Conservation (phyloP, 2,113 vertebrate species). For the Semnornis frantzii region DNA sequence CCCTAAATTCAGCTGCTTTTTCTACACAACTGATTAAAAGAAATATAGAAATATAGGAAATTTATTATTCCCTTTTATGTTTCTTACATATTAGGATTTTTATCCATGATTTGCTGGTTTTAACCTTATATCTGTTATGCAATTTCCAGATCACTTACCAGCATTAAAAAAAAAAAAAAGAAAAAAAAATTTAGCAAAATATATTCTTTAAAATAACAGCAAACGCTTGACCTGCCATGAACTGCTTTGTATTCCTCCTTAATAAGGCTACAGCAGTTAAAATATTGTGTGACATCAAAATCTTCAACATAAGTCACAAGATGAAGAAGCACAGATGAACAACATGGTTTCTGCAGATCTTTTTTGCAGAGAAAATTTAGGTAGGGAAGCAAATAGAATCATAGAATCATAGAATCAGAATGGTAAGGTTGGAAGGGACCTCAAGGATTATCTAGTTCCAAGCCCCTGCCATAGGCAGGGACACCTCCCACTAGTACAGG, state of each 20-base stretch:
- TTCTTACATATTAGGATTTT: background rate
- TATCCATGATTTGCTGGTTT: background rate
- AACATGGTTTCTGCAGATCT: background rate
- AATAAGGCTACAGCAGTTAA: background rate
- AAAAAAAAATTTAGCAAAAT: background rate
- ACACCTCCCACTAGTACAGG: no score
- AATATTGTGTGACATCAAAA: background rate
- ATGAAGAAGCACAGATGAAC: background rate
- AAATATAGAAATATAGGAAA: background rate
- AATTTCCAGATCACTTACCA: background rate
- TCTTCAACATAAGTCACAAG: background rate
- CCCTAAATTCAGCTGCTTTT: constrained; percentile 48
- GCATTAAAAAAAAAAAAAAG: background rate
- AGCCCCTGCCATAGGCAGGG: no score
- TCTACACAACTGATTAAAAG: background rate
- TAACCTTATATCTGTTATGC: background rate
- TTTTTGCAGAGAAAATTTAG: background rate
- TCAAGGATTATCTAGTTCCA: no score
- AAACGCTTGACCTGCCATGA: background rate
- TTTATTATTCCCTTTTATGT: background rate
- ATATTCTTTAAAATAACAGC: background rate
- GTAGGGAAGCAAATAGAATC: background rate
- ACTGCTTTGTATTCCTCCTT: background rate
- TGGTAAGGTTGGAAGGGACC: no score
- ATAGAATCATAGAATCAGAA: no score